phyloP scores from a whole-genome alignment of 2,797 vertebrate species.

The Champsocephalus esox region DNA sequence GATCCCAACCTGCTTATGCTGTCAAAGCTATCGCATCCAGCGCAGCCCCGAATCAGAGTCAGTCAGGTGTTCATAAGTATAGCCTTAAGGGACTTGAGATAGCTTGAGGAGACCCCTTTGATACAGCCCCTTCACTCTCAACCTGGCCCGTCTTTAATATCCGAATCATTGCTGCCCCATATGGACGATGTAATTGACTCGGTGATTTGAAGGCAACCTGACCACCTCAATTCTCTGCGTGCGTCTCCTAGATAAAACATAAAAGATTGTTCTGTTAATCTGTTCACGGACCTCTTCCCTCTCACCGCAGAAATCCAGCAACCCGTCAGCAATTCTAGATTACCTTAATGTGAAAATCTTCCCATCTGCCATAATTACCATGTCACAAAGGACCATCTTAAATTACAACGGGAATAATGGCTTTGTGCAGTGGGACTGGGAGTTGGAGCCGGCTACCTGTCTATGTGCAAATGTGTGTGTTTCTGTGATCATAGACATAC shows the following conservation, averaged over 20 bases:
- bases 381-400: slow-evolving; percentile 73
- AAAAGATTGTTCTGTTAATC: slow-evolving; percentile 83
- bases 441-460: slow-evolving; percentile 46
- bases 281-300: slow-evolving; percentile 71
- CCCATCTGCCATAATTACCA: slow-evolving; percentile 82
- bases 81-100: slow-evolving; percentile 65
- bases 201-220: slow-evolving; percentile 80
- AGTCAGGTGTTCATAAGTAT: slow-evolving; percentile 81
- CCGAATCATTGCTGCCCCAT: slow-evolving; percentile 82
- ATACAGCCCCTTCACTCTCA: slow-evolving; percentile 71
- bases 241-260: slow-evolving; percentile 86
- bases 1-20: slow-evolving; percentile 52
- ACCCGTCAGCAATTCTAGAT: slow-evolving; percentile 83
- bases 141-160: slow-evolving; percentile 74
- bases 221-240: slow-evolving; percentile 72
- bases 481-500: slow-evolving; percentile 6
- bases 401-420: slow-evolving; percentile 77
- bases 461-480: slow-evolving; percentile 28
- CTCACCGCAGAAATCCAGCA: slow-evolving; percentile 67
- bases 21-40: slow-evolving; percentile 63
- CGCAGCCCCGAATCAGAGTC: slow-evolving; percentile 66
- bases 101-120: slow-evolving; percentile 70
- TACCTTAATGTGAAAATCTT: slow-evolving; percentile 81
- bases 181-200: slow-evolving; percentile 85
- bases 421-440: slow-evolving; percentile 69